Conservation (phyloP, 1,140 invertebrate genomes). For the Leptestheria dahalacensis region DNA sequence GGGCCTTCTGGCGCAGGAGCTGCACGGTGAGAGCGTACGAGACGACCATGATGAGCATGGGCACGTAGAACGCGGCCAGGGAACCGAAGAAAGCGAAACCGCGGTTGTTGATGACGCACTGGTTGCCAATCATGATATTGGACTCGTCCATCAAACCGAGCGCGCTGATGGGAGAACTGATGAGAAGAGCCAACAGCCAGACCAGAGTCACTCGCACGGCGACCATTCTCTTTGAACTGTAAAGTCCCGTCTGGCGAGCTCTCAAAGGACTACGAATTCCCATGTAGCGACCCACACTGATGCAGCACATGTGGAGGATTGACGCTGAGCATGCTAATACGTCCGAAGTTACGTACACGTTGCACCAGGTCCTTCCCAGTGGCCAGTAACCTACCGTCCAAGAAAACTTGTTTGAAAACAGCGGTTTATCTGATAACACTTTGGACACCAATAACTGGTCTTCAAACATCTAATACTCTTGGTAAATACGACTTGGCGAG, state of each 20-base stretch:
- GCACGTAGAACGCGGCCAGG: slow-evolving; percentile 84
- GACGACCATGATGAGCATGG: slow-evolving; percentile 80
- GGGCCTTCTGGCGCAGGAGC: slow-evolving; percentile 43
- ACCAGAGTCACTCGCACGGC: slow-evolving; percentile 67
- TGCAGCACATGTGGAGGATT: slow-evolving; percentile 96
- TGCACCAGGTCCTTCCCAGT: slow-evolving; percentile 70
- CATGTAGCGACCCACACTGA: slow-evolving; percentile 78
- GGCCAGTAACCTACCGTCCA: slow-evolving; percentile 66
- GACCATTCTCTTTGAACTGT: slow-evolving; percentile 55
- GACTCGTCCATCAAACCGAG: slow-evolving; percentile 47
- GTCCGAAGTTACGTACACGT: slow-evolving; percentile 84
- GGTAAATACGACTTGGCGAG: too few relatives aligned
- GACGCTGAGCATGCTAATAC: slow-evolving; percentile 86
- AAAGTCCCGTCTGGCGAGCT: slow-evolving; percentile 39
- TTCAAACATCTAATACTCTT: too few relatives aligned
- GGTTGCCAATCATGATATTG: slow-evolving; percentile 27
- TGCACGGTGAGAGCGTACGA: slow-evolving; percentile 84
- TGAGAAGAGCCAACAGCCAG: slow-evolving; percentile 69
- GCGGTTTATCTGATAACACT: too few relatives aligned
- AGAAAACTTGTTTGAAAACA: too few relatives aligned
- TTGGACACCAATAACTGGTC: too few relatives aligned
- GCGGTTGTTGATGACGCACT: slow-evolving; percentile 72
- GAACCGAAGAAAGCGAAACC: slow-evolving; percentile 77
- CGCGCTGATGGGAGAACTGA: slow-evolving; percentile 73
- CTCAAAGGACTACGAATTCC: slow-evolving; percentile 79